Percentiles rank a stretch among this genome's conserved stretches.
These are phyloP conservation scores for Tetragnatha versicolor DNA, from an alignment of 1,140 invertebrate genomes.

Conservation along the genomic window DNA sequence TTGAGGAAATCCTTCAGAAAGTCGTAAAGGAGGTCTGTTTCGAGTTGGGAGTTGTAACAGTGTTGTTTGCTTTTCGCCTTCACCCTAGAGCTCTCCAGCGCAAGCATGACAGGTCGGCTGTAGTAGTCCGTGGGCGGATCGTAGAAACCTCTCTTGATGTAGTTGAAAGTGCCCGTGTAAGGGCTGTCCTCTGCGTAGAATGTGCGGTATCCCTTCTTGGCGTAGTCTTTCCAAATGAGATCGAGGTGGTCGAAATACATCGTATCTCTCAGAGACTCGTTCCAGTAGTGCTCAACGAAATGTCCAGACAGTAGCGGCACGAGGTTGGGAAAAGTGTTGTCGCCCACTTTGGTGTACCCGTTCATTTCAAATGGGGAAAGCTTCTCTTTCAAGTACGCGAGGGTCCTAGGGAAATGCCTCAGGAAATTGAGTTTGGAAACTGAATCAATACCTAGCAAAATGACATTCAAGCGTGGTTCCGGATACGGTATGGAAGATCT, in stretches of 20 bases:
- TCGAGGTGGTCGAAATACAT: slow-evolving; percentile 37
- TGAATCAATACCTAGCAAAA: slow-evolving; percentile 69
- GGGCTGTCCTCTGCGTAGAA: slow-evolving; percentile 81
- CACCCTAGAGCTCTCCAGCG: slow-evolving; percentile 28
- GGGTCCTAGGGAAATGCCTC: slow-evolving; percentile 65
- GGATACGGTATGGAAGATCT: not conserved
- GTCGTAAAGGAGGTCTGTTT: slow-evolving; percentile 37
- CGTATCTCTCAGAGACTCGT: slow-evolving; percentile 10
- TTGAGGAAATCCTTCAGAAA: slow-evolving; percentile 55
- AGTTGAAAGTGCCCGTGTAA: slow-evolving; percentile 81
- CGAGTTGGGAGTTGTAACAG: slow-evolving; percentile 47
- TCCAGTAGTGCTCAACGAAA: slow-evolving; percentile 50
- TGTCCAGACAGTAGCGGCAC: slow-evolving; percentile 63
- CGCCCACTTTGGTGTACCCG: slow-evolving; percentile 65
- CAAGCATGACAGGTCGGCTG: slow-evolving; percentile 72
- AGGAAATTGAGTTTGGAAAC: slow-evolving; percentile 70
- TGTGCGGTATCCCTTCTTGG: slow-evolving; percentile 68
- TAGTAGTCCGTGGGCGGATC: slow-evolving; percentile 84
- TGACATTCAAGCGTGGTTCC: slow-evolving; percentile 59
- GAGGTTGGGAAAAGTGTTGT: slow-evolving; percentile 66
- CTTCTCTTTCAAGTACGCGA: slow-evolving; percentile 11
- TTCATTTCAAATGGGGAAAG: slow-evolving; percentile 57
- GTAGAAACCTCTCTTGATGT: slow-evolving; percentile 78
- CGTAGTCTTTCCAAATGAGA: slow-evolving; percentile 50
- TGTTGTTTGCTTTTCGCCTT: slow-evolving; percentile 36